Base-by-base conservation (phyloP, 2,888 invertebrate species). In the Brenthis ino region DNA sequence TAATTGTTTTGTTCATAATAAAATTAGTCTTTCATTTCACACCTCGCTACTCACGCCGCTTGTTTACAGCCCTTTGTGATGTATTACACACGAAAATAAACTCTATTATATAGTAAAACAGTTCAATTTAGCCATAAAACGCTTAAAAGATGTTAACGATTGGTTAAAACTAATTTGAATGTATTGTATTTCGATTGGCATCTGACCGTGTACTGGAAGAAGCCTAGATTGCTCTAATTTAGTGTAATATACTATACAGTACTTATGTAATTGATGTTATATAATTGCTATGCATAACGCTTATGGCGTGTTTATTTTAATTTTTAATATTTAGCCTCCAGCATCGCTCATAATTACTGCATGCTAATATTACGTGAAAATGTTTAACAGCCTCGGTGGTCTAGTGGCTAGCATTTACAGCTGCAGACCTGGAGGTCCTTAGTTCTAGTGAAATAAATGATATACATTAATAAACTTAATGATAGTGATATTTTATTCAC, bases 1-100 rank as follows among this genome's bases (percentile, higher is more conserved):
- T 76, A 80, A 80, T 77, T 82, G 83, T 83, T 83, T 81, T 77
- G 75, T 79, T 77, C 77, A 79, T 84, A 85, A 85, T 84, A 80
- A 84, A 85, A 85, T 85, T 84, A 85, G 80, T 76, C 75, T 81
- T 82, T 81, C 76, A 85, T 85, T 85, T 82, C 79, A 81, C 83
- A 84, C 80, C 77, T 79, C 79, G 80, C 66, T 74, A 76, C 77
- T 78, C 77, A 69, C 69, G 37, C 47, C 51, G 60, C 68, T 71
- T 71, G 76, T 76, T 78, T 79, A 76, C 75, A 72, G 72, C 72
- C 77, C 79, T 79, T 79, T 78, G 79, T 79, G 68, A 60, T 47
- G 16, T 51, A 20, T 43, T 37, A 3, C 58, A 68, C 47, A 6
- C 47, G 0, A 69, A 63, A 72, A 57, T 68, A 6, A 53, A 72